These are phyloP conservation scores for Urocitellus parryii DNA, from an alignment of 2,113 vertebrate species.

Conservation along the genomic window DNA sequence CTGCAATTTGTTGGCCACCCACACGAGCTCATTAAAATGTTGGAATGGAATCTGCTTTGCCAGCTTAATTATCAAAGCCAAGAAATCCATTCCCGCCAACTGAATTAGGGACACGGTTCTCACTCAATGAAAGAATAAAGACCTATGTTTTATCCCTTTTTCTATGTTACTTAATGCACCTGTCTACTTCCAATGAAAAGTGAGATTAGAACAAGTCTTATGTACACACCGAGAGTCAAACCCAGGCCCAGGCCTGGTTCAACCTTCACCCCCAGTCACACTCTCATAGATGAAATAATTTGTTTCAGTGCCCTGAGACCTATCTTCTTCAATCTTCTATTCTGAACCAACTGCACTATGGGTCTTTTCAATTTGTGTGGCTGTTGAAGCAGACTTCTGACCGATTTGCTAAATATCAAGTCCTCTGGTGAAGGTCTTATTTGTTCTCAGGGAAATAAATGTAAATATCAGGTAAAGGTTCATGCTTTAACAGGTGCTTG, in stretches of 20 bases:
- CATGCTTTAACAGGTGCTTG: background rate
- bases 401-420: background rate
- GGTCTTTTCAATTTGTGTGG: slow-evolving; percentile 9
- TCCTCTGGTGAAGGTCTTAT: background rate
- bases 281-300: slow-evolving; percentile 57
- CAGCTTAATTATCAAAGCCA: slow-evolving; percentile 80
- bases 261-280: slow-evolving; percentile 13
- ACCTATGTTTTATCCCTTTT: background rate
- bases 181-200: slow-evolving; percentile 48
- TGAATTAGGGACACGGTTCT: slow-evolving; percentile 43
- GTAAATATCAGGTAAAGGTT: background rate
- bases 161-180: slow-evolving; percentile 19
- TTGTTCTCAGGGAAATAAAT: background rate
- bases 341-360: background rate
- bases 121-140: slow-evolving; percentile 24
- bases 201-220: background rate
- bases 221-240: background rate
- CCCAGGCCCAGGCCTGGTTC: background rate
- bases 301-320: background rate
- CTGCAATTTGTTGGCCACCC: slow-evolving; percentile 78
- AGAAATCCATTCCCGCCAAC: slow-evolving; percentile 65
- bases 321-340: slow-evolving; percentile 34
- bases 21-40: slow-evolving; percentile 76
- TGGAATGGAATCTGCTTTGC: slow-evolving; percentile 78
- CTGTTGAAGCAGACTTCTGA: slow-evolving; percentile 32